A percentile compares a stretch with the other conserved stretches of the same genome.
Conservation (phyloP, 92 coral and sea anemone species). For the Phenganax marumi region DNA sequence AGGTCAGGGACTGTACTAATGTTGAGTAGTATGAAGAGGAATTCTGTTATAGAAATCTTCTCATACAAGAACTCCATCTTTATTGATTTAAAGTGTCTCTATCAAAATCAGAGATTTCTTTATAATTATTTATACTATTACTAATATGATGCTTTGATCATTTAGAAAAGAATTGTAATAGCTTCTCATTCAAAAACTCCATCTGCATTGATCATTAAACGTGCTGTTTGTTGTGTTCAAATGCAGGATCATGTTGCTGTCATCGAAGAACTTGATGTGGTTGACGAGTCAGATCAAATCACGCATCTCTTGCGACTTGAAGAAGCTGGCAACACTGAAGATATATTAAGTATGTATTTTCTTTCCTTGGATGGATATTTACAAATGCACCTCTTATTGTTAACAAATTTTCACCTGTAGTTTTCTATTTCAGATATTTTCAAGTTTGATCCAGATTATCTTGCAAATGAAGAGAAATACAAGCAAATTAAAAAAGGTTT, state of each 20-base stretch:
- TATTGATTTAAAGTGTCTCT: neutral
- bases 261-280: conserved; percentile 74
- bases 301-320: conserved; percentile 89
- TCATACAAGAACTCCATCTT: too few species aligned
- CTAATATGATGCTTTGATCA: too few species aligned
- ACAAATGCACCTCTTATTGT: neutral
- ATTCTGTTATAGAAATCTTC: too few species aligned
- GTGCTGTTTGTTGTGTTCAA: neutral
- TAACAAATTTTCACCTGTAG: neutral
- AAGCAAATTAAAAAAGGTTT: conserved; percentile 86
- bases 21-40: too few species aligned
- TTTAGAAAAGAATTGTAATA: too few species aligned
- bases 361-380: too few species aligned
- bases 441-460: conserved; percentile 87
- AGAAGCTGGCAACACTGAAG: conserved; percentile 82
- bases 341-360: conserved; percentile 73
- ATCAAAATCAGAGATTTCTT: too few species aligned
- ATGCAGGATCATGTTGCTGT: conserved; percentile 31
- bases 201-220: too few species aligned
- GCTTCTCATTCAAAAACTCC: too few species aligned
- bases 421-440: conserved; percentile 64
- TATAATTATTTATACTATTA: too few species aligned
- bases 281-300: conserved; percentile 96
- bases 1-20: neutral
- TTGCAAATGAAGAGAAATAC: conserved; percentile 94